Base-by-base conservation (phyloP, 2,888 invertebrate genomes). In the Lasioglossum pauxillum region DNA sequence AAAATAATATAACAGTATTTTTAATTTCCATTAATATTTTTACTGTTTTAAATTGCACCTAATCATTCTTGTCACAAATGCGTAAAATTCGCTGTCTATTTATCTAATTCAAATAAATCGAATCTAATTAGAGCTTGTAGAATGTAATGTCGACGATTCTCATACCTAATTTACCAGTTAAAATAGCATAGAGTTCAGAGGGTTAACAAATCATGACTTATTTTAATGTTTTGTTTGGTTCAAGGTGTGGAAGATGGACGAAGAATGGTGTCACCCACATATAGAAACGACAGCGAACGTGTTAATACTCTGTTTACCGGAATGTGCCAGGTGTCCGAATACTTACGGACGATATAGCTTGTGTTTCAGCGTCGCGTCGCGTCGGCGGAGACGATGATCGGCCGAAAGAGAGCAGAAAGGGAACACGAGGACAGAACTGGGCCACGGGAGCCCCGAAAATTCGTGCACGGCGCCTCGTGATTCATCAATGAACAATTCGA, bases 401-500 rank as follows among this genome's bases (percentile, higher is more conserved):
- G 16, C 44, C 41, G 64, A 84, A 75, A 38, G 53, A 19, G 67
- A 69, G 10, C 35, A 41, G 41, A 71, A 71, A 41, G 38, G 41
- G 72, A 85, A 57, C 38, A 10, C 10, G 57, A 75, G 31, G 81
- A 79, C 77, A 69, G 85, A 90, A 87, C 64, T 87, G 87, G 90
- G 85, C 82, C 90, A 83, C 80, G 35, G 38, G 67, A 78, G 87
- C 73, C 71, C 71, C 83, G 67, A 85, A 85, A 91, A 87, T 88
- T 76, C 77, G 82, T 71, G 79, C 79, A 53, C 85, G 90, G 87
- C 86, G 85, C 82, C 85, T 84, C 86, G 80, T 91, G 91, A 90
- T 87, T 90, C 91, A 90, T 89, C 89, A 88, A 91, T 88, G 91
- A 91, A 89, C 89, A 83, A 89, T 91, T 84, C 89, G 91, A 87